Percentiles rank a stretch among this genome's conserved stretches.
phyloP scores from a whole-genome alignment of 2,888 invertebrate genomes.

The Microdon myrmicae region DNA sequence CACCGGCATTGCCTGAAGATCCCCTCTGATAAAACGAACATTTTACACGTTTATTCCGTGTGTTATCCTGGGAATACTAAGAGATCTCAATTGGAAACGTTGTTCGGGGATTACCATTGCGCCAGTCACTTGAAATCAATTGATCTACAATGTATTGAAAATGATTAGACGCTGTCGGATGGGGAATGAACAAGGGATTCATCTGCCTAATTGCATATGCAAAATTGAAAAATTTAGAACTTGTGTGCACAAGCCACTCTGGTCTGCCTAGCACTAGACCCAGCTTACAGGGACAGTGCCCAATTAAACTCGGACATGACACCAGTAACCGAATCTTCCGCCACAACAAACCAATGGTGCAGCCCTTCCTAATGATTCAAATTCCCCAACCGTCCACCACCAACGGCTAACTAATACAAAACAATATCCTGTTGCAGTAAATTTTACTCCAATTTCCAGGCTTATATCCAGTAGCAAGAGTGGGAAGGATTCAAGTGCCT shows the following conservation, averaged over 20 bases:
- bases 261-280: conserved; percentile 40
- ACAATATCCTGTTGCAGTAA: conserved; percentile 50
- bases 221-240: conserved; percentile 40
- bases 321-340: conserved; percentile 47
- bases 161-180: conserved; percentile 12
- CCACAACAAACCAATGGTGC: conserved; percentile 42
- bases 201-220: conserved; percentile 45
- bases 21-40: conserved; percentile 39
- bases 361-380: background rate
- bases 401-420: conserved; percentile 40
- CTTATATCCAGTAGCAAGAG: background rate
- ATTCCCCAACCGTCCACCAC: conserved; percentile 27
- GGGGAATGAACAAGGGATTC: conserved; percentile 23
- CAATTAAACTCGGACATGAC: conserved; percentile 50
- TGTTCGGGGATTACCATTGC: conserved; percentile 64
- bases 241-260: conserved; percentile 46
- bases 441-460: conserved; percentile 24
- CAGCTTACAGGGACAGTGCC: conserved; percentile 41
- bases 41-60: conserved; percentile 62
- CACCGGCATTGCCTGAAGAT: no score
- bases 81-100: conserved; percentile 62
- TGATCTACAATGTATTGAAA: conserved; percentile 43
- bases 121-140: conserved; percentile 46
- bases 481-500: conserved; percentile 11
- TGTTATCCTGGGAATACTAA: conserved; percentile 60